Base-by-base conservation (phyloP, 2,797 vertebrate species). In the Astyanax mexicanus region DNA sequence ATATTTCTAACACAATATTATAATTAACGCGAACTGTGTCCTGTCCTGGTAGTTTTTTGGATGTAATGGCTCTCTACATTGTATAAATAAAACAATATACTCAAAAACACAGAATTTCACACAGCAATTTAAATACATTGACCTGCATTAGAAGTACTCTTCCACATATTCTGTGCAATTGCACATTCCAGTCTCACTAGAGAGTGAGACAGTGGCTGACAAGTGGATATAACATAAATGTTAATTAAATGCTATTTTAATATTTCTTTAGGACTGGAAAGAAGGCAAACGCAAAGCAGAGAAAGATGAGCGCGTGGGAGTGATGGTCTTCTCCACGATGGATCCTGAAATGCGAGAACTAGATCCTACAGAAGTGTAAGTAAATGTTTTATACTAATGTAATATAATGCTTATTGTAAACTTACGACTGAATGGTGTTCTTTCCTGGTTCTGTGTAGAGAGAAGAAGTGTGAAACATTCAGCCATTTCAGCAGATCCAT, bases 261-360 rank as follows among this genome's bases (percentile, higher is more conserved):
- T n/a, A 2, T 27, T 60, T 4, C 45, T 40, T 69, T 67, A 97
- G 96, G 96, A 96, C 7, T 97, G 96, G 96, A 97, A 97, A 87
- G 87, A 86, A 0, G 96, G 96, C 54, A 97, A 97, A 87, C 90
- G 96, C 84, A 95, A 92, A 90, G 94, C 96, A 12, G 96, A 97
- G 87, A 96, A 92, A 84, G 96, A 97, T 37, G 95, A 96, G 85
- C 88, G 86, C 8, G 94, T 94, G 21, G 96, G 96, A 67, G 92
- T 95, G 0, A 88, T 95, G 92, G 91, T 97, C 75, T 97, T 97
- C 88, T 94, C 92, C 72, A 91, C 92, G 64, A 88, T 97, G 80
- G 94, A 96, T 69, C 93, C 95, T 6, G 95, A 96, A 75, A 94
- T 93, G 0, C 87, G 92, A 37, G 96, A 97, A 77, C 77, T 97